Conservation (phyloP, 2,888 invertebrate genomes). For the Eupithecia vulgata region DNA sequence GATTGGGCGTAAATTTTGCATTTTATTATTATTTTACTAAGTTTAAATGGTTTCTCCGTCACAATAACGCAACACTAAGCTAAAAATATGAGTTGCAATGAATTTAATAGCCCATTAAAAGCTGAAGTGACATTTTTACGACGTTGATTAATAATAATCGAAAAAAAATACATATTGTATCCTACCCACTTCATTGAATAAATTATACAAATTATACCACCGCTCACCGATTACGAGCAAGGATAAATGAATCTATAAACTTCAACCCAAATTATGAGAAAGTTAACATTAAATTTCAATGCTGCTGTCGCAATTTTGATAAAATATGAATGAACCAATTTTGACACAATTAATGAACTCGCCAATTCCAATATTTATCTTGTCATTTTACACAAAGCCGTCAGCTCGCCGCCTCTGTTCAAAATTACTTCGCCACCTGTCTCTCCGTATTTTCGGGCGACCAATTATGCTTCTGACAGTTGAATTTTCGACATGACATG, state of each 20-base stretch:
- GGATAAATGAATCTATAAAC: slow-evolving; percentile 41
- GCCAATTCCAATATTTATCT: slow-evolving; percentile 42
- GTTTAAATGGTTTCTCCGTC: slow-evolving; percentile 1
- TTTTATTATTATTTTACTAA: neutral
- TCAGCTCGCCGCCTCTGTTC: slow-evolving; percentile 47
- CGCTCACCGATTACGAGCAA: slow-evolving; percentile 37
- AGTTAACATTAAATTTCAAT: slow-evolving; percentile 42
- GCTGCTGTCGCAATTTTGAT: slow-evolving; percentile 40
- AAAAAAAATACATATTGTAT: slow-evolving; percentile 41
- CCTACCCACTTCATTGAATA: slow-evolving; percentile 41
- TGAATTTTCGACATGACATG: slow-evolving; percentile 84
- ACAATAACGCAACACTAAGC: slow-evolving; percentile 9
- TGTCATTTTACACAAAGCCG: slow-evolving; percentile 42
- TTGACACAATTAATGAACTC: slow-evolving; percentile 45
- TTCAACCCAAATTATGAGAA: slow-evolving; percentile 39
- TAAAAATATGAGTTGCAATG: slow-evolving; percentile 10
- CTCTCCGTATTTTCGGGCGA: slow-evolving; percentile 70
- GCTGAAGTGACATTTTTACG: slow-evolving; percentile 17
- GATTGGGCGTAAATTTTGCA: neutral
- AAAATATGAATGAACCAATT: slow-evolving; percentile 43
- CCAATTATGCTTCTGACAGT: slow-evolving; percentile 85
- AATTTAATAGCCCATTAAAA: slow-evolving; percentile 18
- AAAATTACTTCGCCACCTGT: slow-evolving; percentile 62
- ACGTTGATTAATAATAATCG: slow-evolving; percentile 21
- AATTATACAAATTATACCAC: slow-evolving; percentile 41